Base-by-base conservation (phyloP, 2,888 invertebrate genomes). In the Opisthograptis luteolata region DNA sequence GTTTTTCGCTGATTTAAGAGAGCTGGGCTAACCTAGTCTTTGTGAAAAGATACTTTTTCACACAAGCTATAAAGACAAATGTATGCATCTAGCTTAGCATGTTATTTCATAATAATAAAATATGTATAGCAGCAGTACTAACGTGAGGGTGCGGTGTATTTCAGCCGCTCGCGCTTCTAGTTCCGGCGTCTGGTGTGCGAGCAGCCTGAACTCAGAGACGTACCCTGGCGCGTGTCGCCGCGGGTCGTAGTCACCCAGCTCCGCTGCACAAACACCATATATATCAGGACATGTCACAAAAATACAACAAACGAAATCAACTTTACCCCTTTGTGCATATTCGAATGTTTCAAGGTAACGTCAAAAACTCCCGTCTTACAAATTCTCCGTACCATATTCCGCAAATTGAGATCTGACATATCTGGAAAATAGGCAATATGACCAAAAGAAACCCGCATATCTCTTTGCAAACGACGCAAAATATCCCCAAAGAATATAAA, bases 211-310 rank as follows among this genome's bases (percentile, higher is more conserved):
- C 92, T 99, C 98, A 7, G 98, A 96, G 58, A 98, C 96, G 85
- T 99, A 99, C 44, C 98, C 98, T 14, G 94, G 93, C 20, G 95
- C 94, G 81, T 98, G 97, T 47, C 97, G 92, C 64, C 97, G 92
- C 19, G 95, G 94, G 84, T 98, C 98, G 84, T 95, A 98, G 92
- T 98, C 98, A 1, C 98, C 98, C 55, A 98, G 91, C 91, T 99
- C 98, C 74, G 98, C 98, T 98, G 90, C 42, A 63, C 51, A 70
- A 65, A 62, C 40, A 56, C 20, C 34, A 31, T 25, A 41, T 25
- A 41, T 27, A 52, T 42, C 31, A 37, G 17, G 48, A 15, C 34
- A 49, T 35, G 12, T 30, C 24, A 51, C 39, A 52, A 53, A 50
- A 55, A 52, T 43, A 58, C 35, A 22, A 44, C 36, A 51, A 52